A percentile compares a stretch with the other conserved stretches of the same genome.
phyloP scores from a whole-genome alignment of 2,113 vertebrate genomes.

The Forbesichthys agassizii region DNA sequence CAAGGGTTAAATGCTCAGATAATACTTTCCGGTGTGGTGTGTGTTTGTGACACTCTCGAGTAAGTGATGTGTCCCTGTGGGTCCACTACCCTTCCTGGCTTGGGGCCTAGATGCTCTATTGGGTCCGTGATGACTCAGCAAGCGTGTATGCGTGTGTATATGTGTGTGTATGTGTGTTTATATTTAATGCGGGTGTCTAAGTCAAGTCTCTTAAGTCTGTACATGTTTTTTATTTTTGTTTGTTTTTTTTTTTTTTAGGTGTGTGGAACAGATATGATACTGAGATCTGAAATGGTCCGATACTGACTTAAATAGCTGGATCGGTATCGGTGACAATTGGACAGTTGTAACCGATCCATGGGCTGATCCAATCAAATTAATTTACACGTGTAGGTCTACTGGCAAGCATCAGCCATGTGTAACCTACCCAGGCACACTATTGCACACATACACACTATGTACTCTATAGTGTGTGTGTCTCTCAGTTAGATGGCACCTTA shows the following conservation, averaged over 20 bases:
- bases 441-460: background rate
- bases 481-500: background rate
- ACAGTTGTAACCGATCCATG: too few relatives aligned
- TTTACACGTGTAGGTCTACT: too few relatives aligned
- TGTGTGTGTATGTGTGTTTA: slow-evolving; percentile 7
- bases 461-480: slow-evolving; percentile 1
- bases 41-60: background rate
- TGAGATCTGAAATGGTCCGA: too few relatives aligned
- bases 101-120: slow-evolving; percentile 29
- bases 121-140: slow-evolving; percentile 51
- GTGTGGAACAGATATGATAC: too few relatives aligned
- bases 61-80: background rate
- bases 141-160: slow-evolving; percentile 6
- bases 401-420: too few relatives aligned
- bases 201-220: background rate
- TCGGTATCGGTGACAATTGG: too few relatives aligned
- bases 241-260: background rate
- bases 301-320: too few relatives aligned
- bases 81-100: slow-evolving; percentile 22
- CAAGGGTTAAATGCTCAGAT: background rate
- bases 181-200: slow-evolving; percentile 5
- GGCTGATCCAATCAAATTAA: too few relatives aligned
- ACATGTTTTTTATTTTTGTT: background rate
- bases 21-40: slow-evolving; percentile 5
- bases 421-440: too few relatives aligned